phyloP scores from a whole-genome alignment of 1,140 invertebrate species.

The Hyphantria cunea region DNA sequence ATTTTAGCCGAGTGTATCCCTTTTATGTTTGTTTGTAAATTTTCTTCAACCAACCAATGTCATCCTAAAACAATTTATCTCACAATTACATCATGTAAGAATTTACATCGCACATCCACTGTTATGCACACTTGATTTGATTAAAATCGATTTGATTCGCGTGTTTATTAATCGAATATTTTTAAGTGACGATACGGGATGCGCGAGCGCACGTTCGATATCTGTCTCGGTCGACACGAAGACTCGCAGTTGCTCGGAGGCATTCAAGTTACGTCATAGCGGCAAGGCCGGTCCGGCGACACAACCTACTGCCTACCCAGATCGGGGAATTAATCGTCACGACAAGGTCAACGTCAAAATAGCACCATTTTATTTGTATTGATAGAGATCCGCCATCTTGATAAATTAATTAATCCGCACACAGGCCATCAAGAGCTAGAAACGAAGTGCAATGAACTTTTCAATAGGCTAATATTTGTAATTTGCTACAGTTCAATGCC shows the following conservation, averaged over 20 bases:
- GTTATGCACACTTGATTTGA: slow-evolving; percentile 8
- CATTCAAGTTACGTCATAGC: slow-evolving; percentile 42
- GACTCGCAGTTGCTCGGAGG: slow-evolving; percentile 28
- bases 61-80: slow-evolving; percentile 2
- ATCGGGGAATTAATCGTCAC: slow-evolving; percentile 43
- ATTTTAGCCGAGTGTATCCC: neutral
- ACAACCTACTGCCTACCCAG: slow-evolving; percentile 43
- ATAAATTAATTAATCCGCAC: neutral
- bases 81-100: slow-evolving; percentile 6
- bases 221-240: slow-evolving; percentile 35
- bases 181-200: slow-evolving; percentile 25
- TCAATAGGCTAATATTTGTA: neutral
- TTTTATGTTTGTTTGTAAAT: neutral
- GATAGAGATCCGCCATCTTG: slow-evolving; percentile 19
- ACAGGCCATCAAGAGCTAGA: neutral
- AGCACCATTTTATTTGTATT: slow-evolving; percentile 19
- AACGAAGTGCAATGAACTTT: neutral
- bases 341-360: slow-evolving; percentile 41
- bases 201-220: slow-evolving; percentile 43
- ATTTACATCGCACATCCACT: neutral
- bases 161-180: slow-evolving; percentile 23
- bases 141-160: slow-evolving; percentile 21
- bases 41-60: neutral
- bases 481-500: too few relatives aligned
- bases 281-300: slow-evolving; percentile 39